Conservation (phyloP, 2,888 invertebrate species). For the Cephonodes hylas region DNA sequence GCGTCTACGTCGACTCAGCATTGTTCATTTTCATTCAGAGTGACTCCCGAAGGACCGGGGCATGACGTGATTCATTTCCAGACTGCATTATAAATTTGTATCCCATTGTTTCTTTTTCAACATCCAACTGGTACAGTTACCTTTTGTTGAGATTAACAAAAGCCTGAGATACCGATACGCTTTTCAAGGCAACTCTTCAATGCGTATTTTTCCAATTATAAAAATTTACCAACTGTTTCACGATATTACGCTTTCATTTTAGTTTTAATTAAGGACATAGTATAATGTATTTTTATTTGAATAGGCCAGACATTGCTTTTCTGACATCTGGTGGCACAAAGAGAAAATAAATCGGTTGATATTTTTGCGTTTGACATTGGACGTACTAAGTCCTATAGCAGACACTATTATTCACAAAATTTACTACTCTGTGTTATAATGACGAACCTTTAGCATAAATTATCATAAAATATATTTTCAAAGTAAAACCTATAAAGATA, state of each 20-base stretch:
- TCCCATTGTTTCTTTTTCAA: constrained; percentile 71
- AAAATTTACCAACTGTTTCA: constrained; percentile 12
- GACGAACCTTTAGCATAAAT: no score
- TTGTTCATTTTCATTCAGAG: constrained; percentile 71
- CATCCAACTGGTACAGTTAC: constrained; percentile 65
- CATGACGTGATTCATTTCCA: constrained; percentile 74
- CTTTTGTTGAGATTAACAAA: constrained; percentile 71
- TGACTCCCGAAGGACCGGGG: constrained; percentile 55
- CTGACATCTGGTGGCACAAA: no score
- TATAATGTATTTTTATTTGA: neutral
- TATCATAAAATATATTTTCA: neutral
- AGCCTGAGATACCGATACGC: constrained; percentile 57
- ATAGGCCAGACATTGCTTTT: neutral
- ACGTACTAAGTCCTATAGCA: no score
- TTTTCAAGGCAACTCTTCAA: constrained; percentile 51
- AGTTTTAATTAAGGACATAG: neutral
- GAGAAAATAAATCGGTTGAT: no score
- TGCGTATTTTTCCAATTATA: constrained; percentile 35
- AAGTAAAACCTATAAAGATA: neutral
- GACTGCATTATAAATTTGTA: constrained; percentile 77
- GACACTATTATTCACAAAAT: no score
- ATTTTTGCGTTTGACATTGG: no score
- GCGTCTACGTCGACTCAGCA: constrained; percentile 47
- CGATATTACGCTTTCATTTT: constrained; percentile 14
- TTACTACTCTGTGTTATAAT: no score